These are phyloP conservation scores for Holothuria leucospilota DNA, from an alignment of 53 echinoderm and acorn worm species.

Conservation along the genomic window DNA sequence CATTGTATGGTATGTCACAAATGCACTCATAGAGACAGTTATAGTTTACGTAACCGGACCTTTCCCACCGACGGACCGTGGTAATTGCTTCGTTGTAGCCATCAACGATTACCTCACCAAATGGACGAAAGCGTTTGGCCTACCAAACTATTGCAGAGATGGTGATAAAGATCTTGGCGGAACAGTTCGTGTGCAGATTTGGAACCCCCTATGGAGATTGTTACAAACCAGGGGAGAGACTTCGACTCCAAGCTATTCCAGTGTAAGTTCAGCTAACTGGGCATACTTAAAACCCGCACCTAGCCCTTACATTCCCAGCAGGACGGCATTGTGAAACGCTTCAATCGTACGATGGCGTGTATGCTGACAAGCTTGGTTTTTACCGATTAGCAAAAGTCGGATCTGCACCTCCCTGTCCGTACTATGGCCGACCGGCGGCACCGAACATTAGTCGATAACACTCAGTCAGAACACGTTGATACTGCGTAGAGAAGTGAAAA, in stretches of 20 bases:
- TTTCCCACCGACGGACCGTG: background rate
- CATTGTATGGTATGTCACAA: background rate
- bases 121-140: background rate
- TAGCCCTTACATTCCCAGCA: background rate
- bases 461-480: too few species aligned
- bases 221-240: constrained; percentile 17
- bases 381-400: too few species aligned
- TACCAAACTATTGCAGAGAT: background rate
- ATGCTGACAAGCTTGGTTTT: too few species aligned
- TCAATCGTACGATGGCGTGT: too few species aligned
- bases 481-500: too few species aligned
- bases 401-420: too few species aligned
- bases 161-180: background rate
- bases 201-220: background rate
- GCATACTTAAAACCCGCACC: background rate
- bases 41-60: background rate
- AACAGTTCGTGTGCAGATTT: constrained; percentile 13
- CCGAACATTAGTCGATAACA: too few species aligned
- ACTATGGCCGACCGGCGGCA: too few species aligned
- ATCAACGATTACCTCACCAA: constrained; percentile 19
- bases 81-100: background rate
- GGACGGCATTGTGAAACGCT: too few species aligned
- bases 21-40: background rate
- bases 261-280: background rate
- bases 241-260: background rate